Percentiles rank a stretch among this genome's conserved stretches.
phyloP scores from a whole-genome alignment of 2,797 vertebrate genomes.

The Choloepus didactylus region DNA sequence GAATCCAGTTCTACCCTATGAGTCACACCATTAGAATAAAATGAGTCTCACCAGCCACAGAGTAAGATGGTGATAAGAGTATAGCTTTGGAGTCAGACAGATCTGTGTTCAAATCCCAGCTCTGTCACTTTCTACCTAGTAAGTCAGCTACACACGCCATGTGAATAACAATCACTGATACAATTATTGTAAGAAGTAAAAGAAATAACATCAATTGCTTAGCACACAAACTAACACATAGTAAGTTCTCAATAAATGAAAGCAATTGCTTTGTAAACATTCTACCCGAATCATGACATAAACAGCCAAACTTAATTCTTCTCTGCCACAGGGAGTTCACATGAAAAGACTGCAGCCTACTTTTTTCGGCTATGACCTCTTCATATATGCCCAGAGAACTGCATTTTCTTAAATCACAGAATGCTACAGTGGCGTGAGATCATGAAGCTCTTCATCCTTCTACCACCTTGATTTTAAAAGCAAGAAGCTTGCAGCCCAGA shows the following conservation, averaged over 20 bases:
- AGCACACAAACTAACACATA: background rate
- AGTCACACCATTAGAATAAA: constrained; percentile 11
- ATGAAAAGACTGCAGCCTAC: background rate
- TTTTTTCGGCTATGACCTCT: background rate
- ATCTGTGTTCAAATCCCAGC: background rate
- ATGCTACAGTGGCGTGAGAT: background rate
- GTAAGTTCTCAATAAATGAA: background rate
- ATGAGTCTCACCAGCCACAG: background rate
- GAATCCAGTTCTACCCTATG: background rate
- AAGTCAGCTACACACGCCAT: background rate
- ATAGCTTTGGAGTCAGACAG: constrained; percentile 2
- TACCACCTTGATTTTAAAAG: background rate
- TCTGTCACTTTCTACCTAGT: background rate
- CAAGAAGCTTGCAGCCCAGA: background rate
- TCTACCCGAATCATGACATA: background rate
- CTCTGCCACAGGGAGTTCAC: background rate
- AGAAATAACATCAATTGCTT: background rate
- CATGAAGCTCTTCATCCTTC: background rate
- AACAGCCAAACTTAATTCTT: background rate
- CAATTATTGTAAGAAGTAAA: background rate
- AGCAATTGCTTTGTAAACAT: background rate
- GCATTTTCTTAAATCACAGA: background rate
- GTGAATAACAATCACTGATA: background rate
- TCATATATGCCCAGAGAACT: background rate
- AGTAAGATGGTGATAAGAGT: background rate